A percentile compares a stretch with the other conserved stretches of the same genome.
Conservation (phyloP, 2,888 invertebrate species). For the Automeris io region DNA sequence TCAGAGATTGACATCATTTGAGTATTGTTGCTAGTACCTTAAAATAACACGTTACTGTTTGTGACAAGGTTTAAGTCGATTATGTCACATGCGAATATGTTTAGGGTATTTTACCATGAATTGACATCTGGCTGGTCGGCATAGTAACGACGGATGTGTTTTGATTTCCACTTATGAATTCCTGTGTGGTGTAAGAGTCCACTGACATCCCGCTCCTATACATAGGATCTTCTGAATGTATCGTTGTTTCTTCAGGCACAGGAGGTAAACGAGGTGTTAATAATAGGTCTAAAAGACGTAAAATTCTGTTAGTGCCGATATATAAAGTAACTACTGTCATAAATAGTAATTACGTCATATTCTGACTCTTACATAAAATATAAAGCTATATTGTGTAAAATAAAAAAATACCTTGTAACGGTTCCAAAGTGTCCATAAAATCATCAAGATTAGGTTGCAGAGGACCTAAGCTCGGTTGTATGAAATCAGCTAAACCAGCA, state of each 20-base stretch:
- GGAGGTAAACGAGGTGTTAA: slow-evolving; percentile 73
- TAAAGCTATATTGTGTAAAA: neutral
- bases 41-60: slow-evolving; percentile 14
- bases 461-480: slow-evolving; percentile 98
- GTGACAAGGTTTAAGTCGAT: slow-evolving; percentile 1
- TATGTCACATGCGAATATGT: neutral
- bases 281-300: slow-evolving; percentile 45
- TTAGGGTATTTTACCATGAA: slow-evolving; percentile 43
- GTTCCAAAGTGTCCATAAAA: slow-evolving; percentile 94
- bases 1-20: slow-evolving; percentile 59
- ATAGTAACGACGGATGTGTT: slow-evolving; percentile 43
- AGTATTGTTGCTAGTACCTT: slow-evolving; percentile 61
- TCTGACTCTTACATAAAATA: neutral
- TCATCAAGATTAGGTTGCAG: slow-evolving; percentile 97
- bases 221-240: slow-evolving; percentile 69
- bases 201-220: slow-evolving; percentile 64
- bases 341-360: too few species aligned
- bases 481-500: slow-evolving; percentile 95
- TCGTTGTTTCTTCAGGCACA: slow-evolving; percentile 77
- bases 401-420: slow-evolving; percentile 81
- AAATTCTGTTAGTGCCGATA: neutral
- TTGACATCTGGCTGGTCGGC: slow-evolving; percentile 66
- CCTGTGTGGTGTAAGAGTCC: slow-evolving; percentile 50
- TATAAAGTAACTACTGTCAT: neutral
- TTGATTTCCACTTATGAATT: slow-evolving; percentile 42